Percentiles rank a stretch among this genome's conserved stretches.
Conservation (phyloP, 2,113 vertebrate species). For the Herpailurus yagouaroundi region DNA sequence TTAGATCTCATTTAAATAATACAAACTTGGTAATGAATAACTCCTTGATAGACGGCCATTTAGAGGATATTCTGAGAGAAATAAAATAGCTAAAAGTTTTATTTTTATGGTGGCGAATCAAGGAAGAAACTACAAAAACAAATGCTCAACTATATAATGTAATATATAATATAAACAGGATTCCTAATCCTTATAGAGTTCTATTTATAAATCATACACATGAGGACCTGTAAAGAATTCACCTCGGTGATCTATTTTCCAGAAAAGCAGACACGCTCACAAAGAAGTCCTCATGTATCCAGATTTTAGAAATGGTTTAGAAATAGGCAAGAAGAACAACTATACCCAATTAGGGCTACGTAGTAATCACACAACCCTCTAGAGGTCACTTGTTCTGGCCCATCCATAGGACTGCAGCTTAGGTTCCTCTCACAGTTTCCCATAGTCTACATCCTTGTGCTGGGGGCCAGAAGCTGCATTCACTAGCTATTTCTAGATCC, state of each 20-base stretch:
- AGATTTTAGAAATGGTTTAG: slow-evolving; percentile 37
- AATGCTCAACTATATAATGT: slow-evolving; percentile 2
- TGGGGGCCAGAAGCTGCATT: slow-evolving; percentile 39
- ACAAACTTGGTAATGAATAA: slow-evolving; percentile 20
- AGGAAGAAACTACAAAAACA: slow-evolving; percentile 16
- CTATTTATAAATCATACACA: background rate
- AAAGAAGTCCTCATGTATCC: slow-evolving; percentile 23
- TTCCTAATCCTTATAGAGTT: slow-evolving; percentile 31
- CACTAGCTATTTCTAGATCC: slow-evolving; percentile 56
- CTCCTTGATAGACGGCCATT: background rate
- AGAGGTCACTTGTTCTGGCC: background rate
- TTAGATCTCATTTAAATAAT: slow-evolving; percentile 42
- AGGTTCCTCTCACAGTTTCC: background rate
- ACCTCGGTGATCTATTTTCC: background rate
- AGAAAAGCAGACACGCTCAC: slow-evolving; percentile 22
- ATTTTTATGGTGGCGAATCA: slow-evolving; percentile 26
- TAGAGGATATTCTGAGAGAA: slow-evolving; percentile 20
- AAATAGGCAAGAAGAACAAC: slow-evolving; percentile 8
- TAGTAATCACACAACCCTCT: slow-evolving; percentile 27
- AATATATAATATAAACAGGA: slow-evolving; percentile 40
- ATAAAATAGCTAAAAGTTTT: slow-evolving; percentile 43
- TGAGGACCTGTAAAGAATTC: background rate
- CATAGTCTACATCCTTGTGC: slow-evolving; percentile 7
- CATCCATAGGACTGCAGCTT: background rate
- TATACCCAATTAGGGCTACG: background rate